Conservation (phyloP, 1,140 invertebrate species). For the Cyphomyrmex costatus region DNA sequence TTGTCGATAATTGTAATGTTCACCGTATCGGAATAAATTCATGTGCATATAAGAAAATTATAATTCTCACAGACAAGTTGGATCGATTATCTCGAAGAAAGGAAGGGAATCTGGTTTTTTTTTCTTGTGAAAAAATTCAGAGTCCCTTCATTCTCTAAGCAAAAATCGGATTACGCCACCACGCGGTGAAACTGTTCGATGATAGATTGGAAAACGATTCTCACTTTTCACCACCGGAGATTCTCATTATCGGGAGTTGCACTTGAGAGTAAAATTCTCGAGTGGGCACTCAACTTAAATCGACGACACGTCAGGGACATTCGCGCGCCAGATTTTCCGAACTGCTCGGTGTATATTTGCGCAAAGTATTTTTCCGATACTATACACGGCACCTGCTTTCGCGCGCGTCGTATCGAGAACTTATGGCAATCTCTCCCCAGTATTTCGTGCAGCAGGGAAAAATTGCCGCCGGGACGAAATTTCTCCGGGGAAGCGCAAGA, state of each 20-base stretch:
- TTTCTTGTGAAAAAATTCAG: background rate
- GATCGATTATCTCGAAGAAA: background rate
- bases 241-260: slow-evolving; percentile 29
- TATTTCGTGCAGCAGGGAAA: slow-evolving; percentile 15
- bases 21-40: background rate
- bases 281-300: slow-evolving; percentile 45
- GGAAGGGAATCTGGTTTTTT: no score
- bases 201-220: slow-evolving; percentile 32
- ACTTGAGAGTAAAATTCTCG: slow-evolving; percentile 33
- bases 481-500: slow-evolving; percentile 14
- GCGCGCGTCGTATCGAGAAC: slow-evolving; percentile 2
- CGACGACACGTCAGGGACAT: slow-evolving; percentile 53
- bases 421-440: slow-evolving; percentile 32
- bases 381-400: slow-evolving; percentile 33
- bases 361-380: slow-evolving; percentile 57
- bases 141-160: background rate
- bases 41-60: background rate
- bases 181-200: slow-evolving; percentile 16
- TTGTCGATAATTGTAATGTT: background rate
- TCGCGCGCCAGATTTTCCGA: slow-evolving; percentile 41
- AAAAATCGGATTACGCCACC: background rate
- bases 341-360: slow-evolving; percentile 53
- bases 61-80: background rate
- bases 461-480: slow-evolving; percentile 33
- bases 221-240: slow-evolving; percentile 32